Base-by-base conservation (phyloP, 2,797 vertebrate genomes). In the Cichlasoma orientale region DNA sequence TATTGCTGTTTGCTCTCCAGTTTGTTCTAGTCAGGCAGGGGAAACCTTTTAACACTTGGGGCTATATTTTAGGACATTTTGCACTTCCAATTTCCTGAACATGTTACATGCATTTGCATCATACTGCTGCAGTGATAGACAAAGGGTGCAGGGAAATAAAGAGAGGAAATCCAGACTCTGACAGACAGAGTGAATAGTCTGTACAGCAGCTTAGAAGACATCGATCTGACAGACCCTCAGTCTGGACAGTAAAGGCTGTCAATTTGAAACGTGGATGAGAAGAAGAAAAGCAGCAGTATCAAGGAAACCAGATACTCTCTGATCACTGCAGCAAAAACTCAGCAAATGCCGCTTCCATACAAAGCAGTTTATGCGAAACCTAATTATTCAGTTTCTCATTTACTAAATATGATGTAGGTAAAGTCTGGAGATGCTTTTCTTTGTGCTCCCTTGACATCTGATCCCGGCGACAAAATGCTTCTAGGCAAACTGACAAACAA, bases 31-130 rank as follows among this genome's bases (percentile, higher is more conserved):
- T 76, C 57, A 78, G 79, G 14, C 31, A 1, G 23, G 78, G 56
- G 38, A 3, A 13, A 76, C 19, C 52, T 57, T 66, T 79, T 75
- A 31, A 41, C 56, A 79, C 84, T 75, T 71, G 2, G 18, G 85
- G 75, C 55, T 57, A 47, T 53, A 77, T 79, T 72, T 61, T 38
- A 75, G 72, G 71, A 82, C 29, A 70, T 53, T 56, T 50, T 68
- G 74, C 31, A 23, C 63, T 82, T 72, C 21, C 78, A 75, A 77
- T 86, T 84, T 78, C 18, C 56, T 86, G 47, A 61, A 86, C 73
- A 82, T 77, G 70, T 94, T 94, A 84, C 92, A 84, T 54, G 77
- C 21, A 86, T 93, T 93, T 94, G 88, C 92, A 89, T 94, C 92
- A 94, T 85, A 63, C 90, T 81, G 83, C 86, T 91, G 90, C 92